phyloP scores from a whole-genome alignment of 2,113 vertebrate genomes.

The Nesoenas mayeri region DNA sequence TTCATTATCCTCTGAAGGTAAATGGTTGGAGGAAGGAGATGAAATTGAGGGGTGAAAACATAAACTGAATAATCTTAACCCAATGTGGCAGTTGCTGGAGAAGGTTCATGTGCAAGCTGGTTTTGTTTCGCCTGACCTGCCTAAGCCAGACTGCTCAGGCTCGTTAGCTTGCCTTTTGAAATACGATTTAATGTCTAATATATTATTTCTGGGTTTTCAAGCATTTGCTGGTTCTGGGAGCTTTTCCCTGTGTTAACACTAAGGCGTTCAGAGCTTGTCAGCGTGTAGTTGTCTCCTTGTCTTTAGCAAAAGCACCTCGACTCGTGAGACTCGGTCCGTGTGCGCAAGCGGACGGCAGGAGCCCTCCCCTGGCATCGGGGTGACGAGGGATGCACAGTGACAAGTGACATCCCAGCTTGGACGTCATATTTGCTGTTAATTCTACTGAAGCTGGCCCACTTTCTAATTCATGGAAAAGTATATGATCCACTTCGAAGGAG shows the following conservation, averaged over 20 bases:
- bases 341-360: background rate
- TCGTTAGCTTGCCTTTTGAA: background rate
- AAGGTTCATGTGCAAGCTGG: background rate
- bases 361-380: background rate
- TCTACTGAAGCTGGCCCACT: background rate
- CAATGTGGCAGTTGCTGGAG: background rate
- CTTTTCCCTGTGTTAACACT: fast-evolving
- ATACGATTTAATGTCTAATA: background rate
- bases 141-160: background rate
- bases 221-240: background rate
- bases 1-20: background rate
- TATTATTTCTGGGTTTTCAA: background rate
- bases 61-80: background rate
- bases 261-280: background rate
- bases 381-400: background rate
- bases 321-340: fast-evolving
- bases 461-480: background rate
- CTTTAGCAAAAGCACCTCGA: background rate
- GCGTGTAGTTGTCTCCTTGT: background rate
- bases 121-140: background rate
- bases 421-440: background rate
- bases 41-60: background rate
- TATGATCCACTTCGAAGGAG: background rate
- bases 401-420: background rate
- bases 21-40: background rate